Evolutionary conservation across 2,113 vertebrate genomes (phyloP).

Genomic region (Sceloporus tristichus): DNA sequence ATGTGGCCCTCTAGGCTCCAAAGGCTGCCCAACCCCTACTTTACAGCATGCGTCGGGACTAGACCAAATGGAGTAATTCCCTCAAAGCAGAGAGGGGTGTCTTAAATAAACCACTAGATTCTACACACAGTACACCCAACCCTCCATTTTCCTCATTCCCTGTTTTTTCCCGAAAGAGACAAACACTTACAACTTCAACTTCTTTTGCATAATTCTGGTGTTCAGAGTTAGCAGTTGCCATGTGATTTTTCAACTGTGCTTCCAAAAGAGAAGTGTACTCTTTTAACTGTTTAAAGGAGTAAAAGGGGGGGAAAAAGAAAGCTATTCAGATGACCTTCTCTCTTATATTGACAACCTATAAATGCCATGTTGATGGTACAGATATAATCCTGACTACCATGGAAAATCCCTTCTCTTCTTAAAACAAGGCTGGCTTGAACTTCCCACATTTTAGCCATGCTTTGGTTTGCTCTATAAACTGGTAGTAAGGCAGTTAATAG

Average conservation of each 20-base stretch:
- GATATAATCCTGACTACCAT: background rate
- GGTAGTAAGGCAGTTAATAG: background rate
- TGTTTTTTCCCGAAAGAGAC: background rate
- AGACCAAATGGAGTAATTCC: background rate
- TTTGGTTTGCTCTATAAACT: background rate
- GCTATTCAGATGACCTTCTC: constrained; percentile 4
- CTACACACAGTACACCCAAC: background rate
- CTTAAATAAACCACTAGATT: background rate
- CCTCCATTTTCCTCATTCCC: too few relatives aligned
- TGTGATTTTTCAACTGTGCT: constrained; percentile 90
- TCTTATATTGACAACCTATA: background rate
- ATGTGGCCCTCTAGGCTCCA: too few relatives aligned
- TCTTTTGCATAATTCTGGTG: constrained; percentile 84
- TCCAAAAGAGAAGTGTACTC: constrained; percentile 89
- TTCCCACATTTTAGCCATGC: background rate
- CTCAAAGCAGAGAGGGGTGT: background rate
- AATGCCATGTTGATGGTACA: background rate
- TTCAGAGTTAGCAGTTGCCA: constrained; percentile 81
- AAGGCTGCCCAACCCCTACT: background rate
- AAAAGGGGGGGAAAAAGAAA: background rate
- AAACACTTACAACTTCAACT: constrained; percentile 80
- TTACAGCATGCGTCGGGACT: too few relatives aligned
- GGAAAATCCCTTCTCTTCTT: background rate
- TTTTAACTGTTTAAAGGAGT: constrained; percentile 79
- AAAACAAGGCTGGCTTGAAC: background rate